phyloP scores from a whole-genome alignment of 2,888 invertebrate species.

The Rotaria socialis region DNA sequence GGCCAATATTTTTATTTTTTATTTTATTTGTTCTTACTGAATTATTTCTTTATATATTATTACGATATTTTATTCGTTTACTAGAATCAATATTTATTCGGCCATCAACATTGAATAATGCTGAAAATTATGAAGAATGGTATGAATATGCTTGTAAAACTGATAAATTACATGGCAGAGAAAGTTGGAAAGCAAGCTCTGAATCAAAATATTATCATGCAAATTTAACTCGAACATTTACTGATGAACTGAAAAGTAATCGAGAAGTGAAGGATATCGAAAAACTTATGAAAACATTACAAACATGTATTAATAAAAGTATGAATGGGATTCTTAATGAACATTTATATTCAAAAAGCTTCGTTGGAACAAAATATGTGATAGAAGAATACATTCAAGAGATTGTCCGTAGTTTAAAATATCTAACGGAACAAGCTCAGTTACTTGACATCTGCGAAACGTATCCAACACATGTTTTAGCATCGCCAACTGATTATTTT shows the following conservation, averaged over 20 bases:
- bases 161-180: not conserved
- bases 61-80: not conserved
- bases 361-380: not conserved
- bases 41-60: not conserved
- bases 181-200: not conserved
- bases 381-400: not conserved
- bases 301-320: not conserved
- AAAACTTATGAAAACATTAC: not conserved
- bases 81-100: not conserved
- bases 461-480: too few species aligned
- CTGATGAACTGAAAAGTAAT: not conserved
- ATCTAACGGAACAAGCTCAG: not conserved
- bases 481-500: not conserved
- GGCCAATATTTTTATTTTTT: not conserved
- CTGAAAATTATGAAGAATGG: conserved; percentile 10
- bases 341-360: not conserved
- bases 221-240: not conserved
- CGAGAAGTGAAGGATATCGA: not conserved
- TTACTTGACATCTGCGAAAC: not conserved
- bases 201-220: not conserved
- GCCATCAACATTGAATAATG: not conserved
- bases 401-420: not conserved
- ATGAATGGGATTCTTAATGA: not conserved
- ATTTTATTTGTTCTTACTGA: not conserved
- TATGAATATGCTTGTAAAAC: not conserved